These are phyloP conservation scores for Rhimphoctona megacephalus DNA, from an alignment of 2,888 invertebrate species.

Conservation along the genomic window DNA sequence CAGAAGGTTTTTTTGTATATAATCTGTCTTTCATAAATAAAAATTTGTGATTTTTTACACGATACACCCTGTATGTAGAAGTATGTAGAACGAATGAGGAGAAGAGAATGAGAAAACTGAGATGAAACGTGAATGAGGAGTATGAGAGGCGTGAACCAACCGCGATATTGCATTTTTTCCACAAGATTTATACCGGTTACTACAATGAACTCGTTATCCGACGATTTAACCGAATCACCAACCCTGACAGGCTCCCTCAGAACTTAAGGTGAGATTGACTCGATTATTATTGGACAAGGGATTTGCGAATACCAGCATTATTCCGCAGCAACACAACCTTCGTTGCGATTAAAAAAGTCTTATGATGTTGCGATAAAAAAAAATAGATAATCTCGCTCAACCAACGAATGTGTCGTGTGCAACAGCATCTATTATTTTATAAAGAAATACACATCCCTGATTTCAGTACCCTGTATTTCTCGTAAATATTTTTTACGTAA, in stretches of 20 bases:
- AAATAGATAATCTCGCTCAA: not conserved
- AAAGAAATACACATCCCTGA: not conserved
- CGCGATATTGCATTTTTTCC: conserved; percentile 74
- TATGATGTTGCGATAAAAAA: not conserved
- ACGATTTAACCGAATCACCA: conserved; percentile 63
- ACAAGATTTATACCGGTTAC: conserved; percentile 75
- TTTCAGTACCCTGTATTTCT: not conserved
- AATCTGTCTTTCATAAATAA: not conserved
- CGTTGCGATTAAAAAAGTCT: conserved; percentile 20
- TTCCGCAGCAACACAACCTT: conserved; percentile 21
- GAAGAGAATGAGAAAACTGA: conserved; percentile 24
- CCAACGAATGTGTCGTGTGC: not conserved
- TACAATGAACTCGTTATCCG: conserved; percentile 79
- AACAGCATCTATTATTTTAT: not conserved
- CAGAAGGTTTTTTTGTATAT: not conserved
- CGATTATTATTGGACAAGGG: conserved; percentile 58
- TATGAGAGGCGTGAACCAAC: conserved; percentile 45
- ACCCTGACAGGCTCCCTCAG: conserved; percentile 43
- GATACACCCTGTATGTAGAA: not conserved
- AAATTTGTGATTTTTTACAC: not conserved
- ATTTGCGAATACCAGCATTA: conserved; percentile 14
- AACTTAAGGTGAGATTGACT: conserved; percentile 19
- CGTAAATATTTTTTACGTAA: not conserved
- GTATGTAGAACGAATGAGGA: conserved; percentile 2
- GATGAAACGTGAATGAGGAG: conserved; percentile 46